Evolutionary conservation across 2,888 invertebrate genomes (phyloP), one percentile per base, ranked within the genome.

Genomic region (Drymonia ruficornis): DNA sequence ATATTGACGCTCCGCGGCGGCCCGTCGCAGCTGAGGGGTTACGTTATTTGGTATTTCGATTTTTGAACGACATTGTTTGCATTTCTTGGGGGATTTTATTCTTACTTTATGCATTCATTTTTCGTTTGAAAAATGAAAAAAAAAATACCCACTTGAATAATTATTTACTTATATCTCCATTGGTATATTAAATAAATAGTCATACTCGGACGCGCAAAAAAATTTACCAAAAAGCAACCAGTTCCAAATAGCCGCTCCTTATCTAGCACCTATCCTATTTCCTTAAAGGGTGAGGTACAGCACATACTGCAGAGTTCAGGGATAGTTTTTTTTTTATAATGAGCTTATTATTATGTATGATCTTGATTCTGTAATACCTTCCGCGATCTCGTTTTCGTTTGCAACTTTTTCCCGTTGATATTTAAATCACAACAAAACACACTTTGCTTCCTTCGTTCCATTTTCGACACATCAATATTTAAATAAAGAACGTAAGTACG

Each of bases 1-100:
- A 76, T 75, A 74, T 70, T 78, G 82, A 77, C 75, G 67, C 66
- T 61, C 60, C 45, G 46, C 58, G 62, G 60, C 56, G 63, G 56
- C 58, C 64, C 53, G 47, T 51, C 56, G 56, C 66, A 48, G 18
- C 50, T 57, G 70, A 75, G 77, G 77, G 78, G 80, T 74, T 71
- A 67, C 59, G 58, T 44, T 76, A 73, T 74, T 60, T 60, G 61
- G 67, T 70, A 61, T 65, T 73, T 71, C 62, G 67, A 69, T 72
- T 73, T 74, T 74, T 67, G 53, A 55, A 50, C 51, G 53, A 56
- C 56, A 50, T 49, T 29, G 44, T 28, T 12, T 44, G 23, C 4
- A 18, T 19, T 44, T 18, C 2, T 13, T 16, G 7, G 7, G 13
- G 12, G 1, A 13, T 16, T 16, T 42, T 42, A 42, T 16, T 23